Conservation (phyloP, 2,888 invertebrate species). For the Coenonympha arcania region DNA sequence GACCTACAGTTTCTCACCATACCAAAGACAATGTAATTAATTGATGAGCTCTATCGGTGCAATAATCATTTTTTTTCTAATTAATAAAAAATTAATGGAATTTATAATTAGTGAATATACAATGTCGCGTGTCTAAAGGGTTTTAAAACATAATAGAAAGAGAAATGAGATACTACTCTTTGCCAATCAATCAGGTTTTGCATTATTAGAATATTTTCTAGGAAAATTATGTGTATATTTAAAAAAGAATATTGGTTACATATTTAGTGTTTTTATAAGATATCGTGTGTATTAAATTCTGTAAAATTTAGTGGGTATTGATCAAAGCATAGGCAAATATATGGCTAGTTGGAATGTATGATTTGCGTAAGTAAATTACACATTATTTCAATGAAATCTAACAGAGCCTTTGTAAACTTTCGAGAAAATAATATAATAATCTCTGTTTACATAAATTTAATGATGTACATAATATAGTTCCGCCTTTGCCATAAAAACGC, state of each 20-base stretch:
- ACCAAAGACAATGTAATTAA: conserved; percentile 59
- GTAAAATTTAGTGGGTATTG: too few relatives aligned
- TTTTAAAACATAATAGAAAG: background rate
- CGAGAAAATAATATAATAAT: background rate
- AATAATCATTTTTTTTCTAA: conserved; percentile 2
- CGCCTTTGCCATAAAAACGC: background rate
- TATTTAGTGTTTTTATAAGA: too few relatives aligned
- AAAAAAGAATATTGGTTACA: too few relatives aligned
- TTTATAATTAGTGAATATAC: background rate
- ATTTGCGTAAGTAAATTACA: conserved; percentile 1
- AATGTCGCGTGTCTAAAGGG: conserved; percentile 8
- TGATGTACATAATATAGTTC: conserved; percentile 1
- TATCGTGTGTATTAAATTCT: background rate
- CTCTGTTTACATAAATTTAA: background rate
- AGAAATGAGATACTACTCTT: background rate
- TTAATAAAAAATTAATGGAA: conserved; percentile 1
- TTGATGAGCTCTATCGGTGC: conserved; percentile 28
- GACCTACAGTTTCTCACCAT: conserved; percentile 30
- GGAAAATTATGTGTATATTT: too few relatives aligned
- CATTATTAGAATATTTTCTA: too few relatives aligned
- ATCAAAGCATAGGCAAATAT: background rate
- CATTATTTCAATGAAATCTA: background rate
- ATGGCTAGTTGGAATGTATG: background rate
- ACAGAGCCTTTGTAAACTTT: background rate
- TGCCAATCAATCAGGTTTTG: too few relatives aligned